Evolutionary conservation across 2,888 invertebrate genomes (phyloP).

Genomic region (Actias luna): DNA sequence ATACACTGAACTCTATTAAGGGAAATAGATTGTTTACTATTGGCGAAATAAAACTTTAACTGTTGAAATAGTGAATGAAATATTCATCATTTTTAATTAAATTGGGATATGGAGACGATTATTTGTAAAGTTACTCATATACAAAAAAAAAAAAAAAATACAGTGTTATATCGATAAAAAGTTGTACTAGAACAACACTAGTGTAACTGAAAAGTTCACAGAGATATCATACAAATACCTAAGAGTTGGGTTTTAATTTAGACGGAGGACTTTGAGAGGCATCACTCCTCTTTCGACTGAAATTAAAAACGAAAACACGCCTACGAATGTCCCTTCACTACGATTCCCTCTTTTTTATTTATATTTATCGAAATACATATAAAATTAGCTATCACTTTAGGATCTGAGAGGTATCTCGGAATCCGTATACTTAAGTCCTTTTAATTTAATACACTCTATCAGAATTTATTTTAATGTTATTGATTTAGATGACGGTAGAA

Average conservation of each 20-base stretch:
- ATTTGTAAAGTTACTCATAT: too few species aligned
- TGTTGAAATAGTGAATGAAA: too few species aligned
- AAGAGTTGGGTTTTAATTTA: constrained; percentile 44
- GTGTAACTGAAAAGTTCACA: constrained; percentile 20
- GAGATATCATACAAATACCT: constrained; percentile 37
- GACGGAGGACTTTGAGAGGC: constrained; percentile 39
- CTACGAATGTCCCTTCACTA: not conserved
- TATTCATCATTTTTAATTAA: too few species aligned
- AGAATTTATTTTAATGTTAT: too few species aligned
- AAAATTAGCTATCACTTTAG: not conserved
- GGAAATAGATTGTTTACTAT: too few species aligned
- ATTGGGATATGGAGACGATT: too few species aligned
- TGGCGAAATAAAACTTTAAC: too few species aligned
- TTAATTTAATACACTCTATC: not conserved
- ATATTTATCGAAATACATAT: not conserved
- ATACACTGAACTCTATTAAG: too few species aligned
- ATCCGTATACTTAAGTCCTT: not conserved
- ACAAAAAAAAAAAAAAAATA: too few species aligned
- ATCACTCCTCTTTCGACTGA: constrained; percentile 32
- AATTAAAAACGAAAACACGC: constrained; percentile 36
- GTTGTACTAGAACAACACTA: constrained; percentile 21
- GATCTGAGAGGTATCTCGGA: not conserved
- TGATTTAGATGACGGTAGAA: too few species aligned
- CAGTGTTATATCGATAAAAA: not conserved
- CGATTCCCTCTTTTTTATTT: not conserved